phyloP scores from a whole-genome alignment of 2,888 invertebrate species.

The Deilephila elpenor region DNA sequence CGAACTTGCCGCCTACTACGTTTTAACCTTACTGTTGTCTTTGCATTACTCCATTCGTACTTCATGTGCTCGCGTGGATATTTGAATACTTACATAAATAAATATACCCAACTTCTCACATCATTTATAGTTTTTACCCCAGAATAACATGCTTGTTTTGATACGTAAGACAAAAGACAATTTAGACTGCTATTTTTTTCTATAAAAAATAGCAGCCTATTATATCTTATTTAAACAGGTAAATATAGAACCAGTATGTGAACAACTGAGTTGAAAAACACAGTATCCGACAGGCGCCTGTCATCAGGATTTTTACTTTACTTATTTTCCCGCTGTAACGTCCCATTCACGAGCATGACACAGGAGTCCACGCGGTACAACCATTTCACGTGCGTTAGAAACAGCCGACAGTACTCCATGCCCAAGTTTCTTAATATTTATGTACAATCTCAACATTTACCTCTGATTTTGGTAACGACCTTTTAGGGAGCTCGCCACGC shows the following conservation, averaged over 20 bases:
- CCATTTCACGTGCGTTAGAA: background rate
- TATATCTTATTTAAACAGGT: background rate
- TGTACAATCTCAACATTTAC: slow-evolving; percentile 51
- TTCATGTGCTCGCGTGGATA: background rate
- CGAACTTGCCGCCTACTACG: slow-evolving; percentile 60
- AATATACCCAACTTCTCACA: too few relatives aligned
- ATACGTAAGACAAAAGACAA: too few relatives aligned
- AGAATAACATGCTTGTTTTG: too few relatives aligned
- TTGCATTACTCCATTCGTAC: slow-evolving; percentile 18
- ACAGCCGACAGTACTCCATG: slow-evolving; percentile 37
- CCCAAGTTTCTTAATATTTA: slow-evolving; percentile 51
- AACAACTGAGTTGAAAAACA: slow-evolving; percentile 12
- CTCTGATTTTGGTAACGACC: slow-evolving; percentile 61
- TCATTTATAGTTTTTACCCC: too few relatives aligned
- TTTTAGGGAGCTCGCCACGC: slow-evolving; percentile 64
- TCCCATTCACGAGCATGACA: background rate
- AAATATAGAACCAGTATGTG: slow-evolving; percentile 16
- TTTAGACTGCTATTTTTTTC: too few relatives aligned
- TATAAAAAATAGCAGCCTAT: background rate
- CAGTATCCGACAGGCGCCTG: background rate
- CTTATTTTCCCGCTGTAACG: background rate
- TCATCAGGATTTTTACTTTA: background rate
- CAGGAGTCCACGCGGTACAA: background rate
- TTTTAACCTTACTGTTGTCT: slow-evolving; percentile 60
- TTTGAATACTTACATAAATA: too few relatives aligned